Base-by-base conservation (phyloP, 2,797 vertebrate genomes). In the Pipistrellus pygmaeus region DNA sequence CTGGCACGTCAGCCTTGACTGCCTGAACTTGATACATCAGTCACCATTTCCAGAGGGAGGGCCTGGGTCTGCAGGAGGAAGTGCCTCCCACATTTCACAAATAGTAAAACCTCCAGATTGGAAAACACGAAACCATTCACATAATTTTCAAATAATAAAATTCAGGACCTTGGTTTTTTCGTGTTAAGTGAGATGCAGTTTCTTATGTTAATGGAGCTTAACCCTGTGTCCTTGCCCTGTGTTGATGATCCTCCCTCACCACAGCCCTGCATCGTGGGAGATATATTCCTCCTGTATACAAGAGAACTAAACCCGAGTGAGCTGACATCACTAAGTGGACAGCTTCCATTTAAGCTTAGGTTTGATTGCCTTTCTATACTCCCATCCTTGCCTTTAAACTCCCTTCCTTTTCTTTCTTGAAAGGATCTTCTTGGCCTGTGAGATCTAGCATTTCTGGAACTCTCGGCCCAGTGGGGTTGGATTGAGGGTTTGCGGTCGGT, bases 41-140 rank as follows among this genome's bases (percentile, higher is more conserved):
- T 77, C 55, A 82, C 41, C 77, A 62, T 87, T 71, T 68, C 77
- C 66, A 69, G 53, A 77, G 78, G 71, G 9, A 76, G 8, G 68
- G 77, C 32, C 68, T 23, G 21, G 44, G 53, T 60, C 69, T 44
- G 17, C 15, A 11, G 4, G 9, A 72, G 71, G n/a, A 81, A 64
- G 27, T 15, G 6, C 2, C 73, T 13, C n/a, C 76, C 32, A 14
- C n/a, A 46, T 27, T 46, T 69, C 76, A 69, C 18, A 69, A 48
- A 73, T 9, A 3, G 8, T 32, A 51, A 81, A 30, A 51, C 5
- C 8, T 2, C 15, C n/a, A 46, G 3, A 25, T 8, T 51, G 30
- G n/a, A 69, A 41, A 69, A 78, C 6, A 68, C 11, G 60, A 41
- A 84, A 71, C 32, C 2, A 25, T 41, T 23, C 23, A 7, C 10